Evolutionary conservation across 2,113 vertebrate species (phyloP).

Genomic region (Oreochromis spilurus): DNA sequence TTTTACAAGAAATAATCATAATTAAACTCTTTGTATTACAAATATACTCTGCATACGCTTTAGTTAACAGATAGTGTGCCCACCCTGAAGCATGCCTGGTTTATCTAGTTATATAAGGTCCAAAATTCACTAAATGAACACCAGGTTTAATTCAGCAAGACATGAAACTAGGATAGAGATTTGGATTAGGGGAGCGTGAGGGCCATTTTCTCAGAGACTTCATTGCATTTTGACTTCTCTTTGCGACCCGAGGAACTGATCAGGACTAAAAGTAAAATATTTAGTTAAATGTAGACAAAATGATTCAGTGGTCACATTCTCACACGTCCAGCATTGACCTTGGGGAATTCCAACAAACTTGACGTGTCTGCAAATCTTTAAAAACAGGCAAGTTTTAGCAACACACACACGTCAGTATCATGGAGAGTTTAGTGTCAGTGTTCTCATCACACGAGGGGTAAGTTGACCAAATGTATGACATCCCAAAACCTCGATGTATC

Average conservation of each 20-base stretch:
- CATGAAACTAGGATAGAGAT: background rate
- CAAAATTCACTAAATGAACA: background rate
- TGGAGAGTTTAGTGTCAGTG: background rate
- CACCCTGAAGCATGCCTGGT: background rate
- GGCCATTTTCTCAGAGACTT: background rate
- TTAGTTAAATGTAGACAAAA: background rate
- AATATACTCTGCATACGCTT: background rate
- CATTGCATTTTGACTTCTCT: rapidly evolving
- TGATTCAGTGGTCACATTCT: background rate
- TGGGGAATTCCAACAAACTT: background rate
- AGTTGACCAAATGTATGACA: background rate
- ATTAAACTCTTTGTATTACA: background rate
- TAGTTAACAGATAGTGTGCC: background rate
- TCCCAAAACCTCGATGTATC: background rate
- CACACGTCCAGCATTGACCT: rapidly evolving
- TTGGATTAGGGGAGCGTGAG: rapidly evolving
- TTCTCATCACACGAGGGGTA: background rate
- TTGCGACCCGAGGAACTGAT: rapidly evolving
- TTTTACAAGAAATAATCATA: background rate
- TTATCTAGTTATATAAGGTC: background rate
- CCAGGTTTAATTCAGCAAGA: background rate
- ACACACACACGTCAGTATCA: rapidly evolving
- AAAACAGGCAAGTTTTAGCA: background rate
- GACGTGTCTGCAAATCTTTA: background rate
- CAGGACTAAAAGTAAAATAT: background rate